phyloP scores from a whole-genome alignment of 2,888 invertebrate genomes.

The Lathronympha strigana region DNA sequence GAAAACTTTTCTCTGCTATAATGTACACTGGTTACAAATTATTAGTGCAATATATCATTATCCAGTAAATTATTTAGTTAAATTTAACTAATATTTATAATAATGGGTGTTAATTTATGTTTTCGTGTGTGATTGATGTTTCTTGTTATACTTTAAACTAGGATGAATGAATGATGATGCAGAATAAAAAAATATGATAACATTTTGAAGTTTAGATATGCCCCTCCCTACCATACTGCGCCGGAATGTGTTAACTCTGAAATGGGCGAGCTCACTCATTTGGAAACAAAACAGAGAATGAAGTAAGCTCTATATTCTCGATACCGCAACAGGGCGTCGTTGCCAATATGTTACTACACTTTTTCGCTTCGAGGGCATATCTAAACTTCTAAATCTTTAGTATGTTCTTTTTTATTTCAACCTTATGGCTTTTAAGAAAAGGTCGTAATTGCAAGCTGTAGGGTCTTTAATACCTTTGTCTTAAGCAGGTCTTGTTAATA shows the following conservation, averaged over 20 bases:
- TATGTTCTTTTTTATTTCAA: neutral
- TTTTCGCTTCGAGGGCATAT: no score
- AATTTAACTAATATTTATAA: conserved; percentile 36
- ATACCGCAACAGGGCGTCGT: no score
- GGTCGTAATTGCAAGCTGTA: neutral
- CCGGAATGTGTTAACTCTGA: no score
- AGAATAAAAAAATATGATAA: neutral
- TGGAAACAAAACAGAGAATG: no score
- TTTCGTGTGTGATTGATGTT: conserved; percentile 3
- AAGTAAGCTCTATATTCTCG: no score
- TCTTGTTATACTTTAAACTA: conserved; percentile 4
- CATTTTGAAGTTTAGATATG: no score
- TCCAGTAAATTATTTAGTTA: conserved; percentile 39
- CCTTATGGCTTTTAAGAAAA: neutral
- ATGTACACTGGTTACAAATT: conserved; percentile 31
- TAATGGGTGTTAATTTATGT: conserved; percentile 36
- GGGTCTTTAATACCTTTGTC: neutral
- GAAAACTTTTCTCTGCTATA: neutral
- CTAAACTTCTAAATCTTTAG: no score
- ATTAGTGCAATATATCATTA: conserved; percentile 39
- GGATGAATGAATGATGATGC: conserved; percentile 11
- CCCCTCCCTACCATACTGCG: no score
- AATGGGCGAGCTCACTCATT: no score
- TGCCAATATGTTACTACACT: no score
- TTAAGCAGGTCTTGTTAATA: conserved; percentile 7